A percentile compares a stretch with the other conserved stretches of the same genome.
These are phyloP conservation scores for Drosophila tani DNA, from an alignment of 1,140 invertebrate genomes.

Conservation along the genomic window DNA sequence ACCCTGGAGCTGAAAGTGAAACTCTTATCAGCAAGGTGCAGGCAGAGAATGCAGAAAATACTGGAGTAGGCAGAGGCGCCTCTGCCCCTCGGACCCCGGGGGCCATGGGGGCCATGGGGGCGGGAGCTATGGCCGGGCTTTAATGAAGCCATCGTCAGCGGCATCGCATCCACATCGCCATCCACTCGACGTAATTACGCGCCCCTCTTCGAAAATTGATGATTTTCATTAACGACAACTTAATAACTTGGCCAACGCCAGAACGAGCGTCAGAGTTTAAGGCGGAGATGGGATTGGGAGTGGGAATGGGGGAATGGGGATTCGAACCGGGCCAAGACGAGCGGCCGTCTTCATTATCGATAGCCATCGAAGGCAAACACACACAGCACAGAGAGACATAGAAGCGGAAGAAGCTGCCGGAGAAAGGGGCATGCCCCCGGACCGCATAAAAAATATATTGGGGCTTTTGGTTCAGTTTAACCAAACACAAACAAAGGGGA, in stretches of 20 bases:
- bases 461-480: not conserved
- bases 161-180: constrained; percentile 22
- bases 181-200: constrained; percentile 57
- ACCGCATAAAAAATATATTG: not conserved
- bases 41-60: constrained; percentile 41
- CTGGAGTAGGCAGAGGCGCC: constrained; percentile 38
- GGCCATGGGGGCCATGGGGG: constrained; percentile 1
- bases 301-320: not conserved
- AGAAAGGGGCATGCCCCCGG: not conserved
- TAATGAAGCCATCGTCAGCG: constrained; percentile 55
- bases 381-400: constrained; percentile 1
- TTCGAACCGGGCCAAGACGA: constrained; percentile 25
- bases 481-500: not conserved
- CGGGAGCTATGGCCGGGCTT: constrained; percentile 2
- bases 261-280: constrained; percentile 41
- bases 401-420: not conserved
- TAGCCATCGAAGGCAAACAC: constrained; percentile 45
- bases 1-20: constrained; percentile 47
- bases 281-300: constrained; percentile 1
- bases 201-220: constrained; percentile 66
- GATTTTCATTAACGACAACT: constrained; percentile 80
- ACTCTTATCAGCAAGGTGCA: constrained; percentile 51
- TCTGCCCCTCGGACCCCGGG: not conserved
- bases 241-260: constrained; percentile 75
- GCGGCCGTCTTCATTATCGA: constrained; percentile 45